Percentiles rank a stretch among this genome's conserved stretches.
These are phyloP conservation scores for Epistrophe grossulariae DNA, from an alignment of 2,888 invertebrate genomes.

Conservation along the genomic window DNA sequence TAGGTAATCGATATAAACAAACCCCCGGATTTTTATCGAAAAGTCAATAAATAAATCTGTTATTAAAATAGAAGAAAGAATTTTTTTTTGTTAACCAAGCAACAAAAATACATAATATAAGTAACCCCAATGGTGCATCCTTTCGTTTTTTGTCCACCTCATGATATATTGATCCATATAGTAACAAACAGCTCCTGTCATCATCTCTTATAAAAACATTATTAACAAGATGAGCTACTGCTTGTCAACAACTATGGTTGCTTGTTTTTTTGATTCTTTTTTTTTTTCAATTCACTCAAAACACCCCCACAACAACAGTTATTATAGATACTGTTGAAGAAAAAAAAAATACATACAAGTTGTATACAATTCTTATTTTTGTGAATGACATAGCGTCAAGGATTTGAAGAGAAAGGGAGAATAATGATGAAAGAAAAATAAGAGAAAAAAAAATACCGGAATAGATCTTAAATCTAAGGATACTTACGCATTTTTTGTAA, in stretches of 20 bases:
- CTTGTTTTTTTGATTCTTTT: constrained; percentile 1
- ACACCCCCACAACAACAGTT: background rate
- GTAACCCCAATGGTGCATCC: background rate
- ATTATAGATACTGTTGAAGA: background rate
- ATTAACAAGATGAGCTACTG: constrained; percentile 48
- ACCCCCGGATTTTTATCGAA: background rate
- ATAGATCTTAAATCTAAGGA: background rate
- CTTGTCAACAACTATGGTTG: constrained; percentile 46
- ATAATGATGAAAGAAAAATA: background rate
- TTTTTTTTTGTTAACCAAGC: background rate
- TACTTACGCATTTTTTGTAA: background rate
- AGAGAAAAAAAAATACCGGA: background rate
- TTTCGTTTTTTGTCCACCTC: background rate
- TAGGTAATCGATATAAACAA: background rate
- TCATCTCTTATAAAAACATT: constrained; percentile 40
- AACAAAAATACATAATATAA: background rate
- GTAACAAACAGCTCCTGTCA: constrained; percentile 9
- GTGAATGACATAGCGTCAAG: background rate
- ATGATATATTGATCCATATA: background rate
- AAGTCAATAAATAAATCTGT: constrained; percentile 1
- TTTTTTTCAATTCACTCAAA: background rate
- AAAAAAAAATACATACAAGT: background rate
- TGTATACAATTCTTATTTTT: background rate
- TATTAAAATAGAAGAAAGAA: background rate
- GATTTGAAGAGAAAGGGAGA: background rate